Evolutionary conservation across 2,888 invertebrate species (phyloP).

Genomic region (Mythimna pallens): DNA sequence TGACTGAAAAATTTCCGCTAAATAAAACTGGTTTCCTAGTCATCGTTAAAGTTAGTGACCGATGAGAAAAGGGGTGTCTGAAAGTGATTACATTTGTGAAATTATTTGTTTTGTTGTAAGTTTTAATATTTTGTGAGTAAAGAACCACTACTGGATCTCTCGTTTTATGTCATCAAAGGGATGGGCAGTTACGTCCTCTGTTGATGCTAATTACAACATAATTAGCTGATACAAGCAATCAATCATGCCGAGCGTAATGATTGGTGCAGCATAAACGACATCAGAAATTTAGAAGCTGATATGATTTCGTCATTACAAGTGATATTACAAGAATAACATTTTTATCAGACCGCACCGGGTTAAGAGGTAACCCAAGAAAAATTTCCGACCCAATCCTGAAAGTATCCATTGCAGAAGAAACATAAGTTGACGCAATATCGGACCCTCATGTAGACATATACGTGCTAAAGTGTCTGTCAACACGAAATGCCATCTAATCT

Average conservation of each 20-base stretch:
- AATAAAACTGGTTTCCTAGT: slow-evolving; percentile 34
- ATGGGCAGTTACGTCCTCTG: neutral
- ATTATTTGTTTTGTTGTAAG: slow-evolving; percentile 9
- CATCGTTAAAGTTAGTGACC: slow-evolving; percentile 13
- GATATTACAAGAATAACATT: neutral
- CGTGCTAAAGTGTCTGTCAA: slow-evolving; percentile 66
- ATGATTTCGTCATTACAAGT: neutral
- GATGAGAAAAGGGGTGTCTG: slow-evolving; percentile 6
- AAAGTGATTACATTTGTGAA: slow-evolving; percentile 5
- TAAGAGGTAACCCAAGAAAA: neutral
- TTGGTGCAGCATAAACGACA: neutral
- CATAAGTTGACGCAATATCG: slow-evolving; percentile 42
- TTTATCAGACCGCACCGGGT: neutral
- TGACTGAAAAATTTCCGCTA: slow-evolving; percentile 16
- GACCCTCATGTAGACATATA: slow-evolving; percentile 35
- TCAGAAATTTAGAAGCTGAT: neutral
- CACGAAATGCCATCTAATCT: slow-evolving; percentile 64
- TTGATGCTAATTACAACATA: slow-evolving; percentile 11
- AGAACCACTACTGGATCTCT: neutral
- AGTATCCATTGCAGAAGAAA: slow-evolving; percentile 35
- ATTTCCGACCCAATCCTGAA: slow-evolving; percentile 13
- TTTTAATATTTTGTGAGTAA: neutral
- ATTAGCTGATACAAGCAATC: slow-evolving; percentile 8
- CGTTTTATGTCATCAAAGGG: neutral
- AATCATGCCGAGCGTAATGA: neutral